A percentile compares a stretch with the other conserved stretches of the same genome.
Evolutionary conservation across 2,113 vertebrate species (phyloP).

Genomic region (Hippocampus guttulatus): DNA sequence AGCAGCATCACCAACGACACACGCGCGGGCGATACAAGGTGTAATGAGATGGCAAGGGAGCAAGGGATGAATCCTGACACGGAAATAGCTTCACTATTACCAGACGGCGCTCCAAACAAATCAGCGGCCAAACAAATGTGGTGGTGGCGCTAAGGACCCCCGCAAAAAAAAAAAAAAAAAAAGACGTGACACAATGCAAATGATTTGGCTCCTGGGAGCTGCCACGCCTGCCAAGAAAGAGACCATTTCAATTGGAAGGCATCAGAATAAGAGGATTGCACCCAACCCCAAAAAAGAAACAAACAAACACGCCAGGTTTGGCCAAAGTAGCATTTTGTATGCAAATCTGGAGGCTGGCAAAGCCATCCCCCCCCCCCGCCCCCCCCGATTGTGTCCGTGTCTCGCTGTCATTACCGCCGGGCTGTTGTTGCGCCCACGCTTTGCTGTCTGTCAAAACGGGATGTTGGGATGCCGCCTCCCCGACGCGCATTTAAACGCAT

Average conservation of each 20-base stretch:
- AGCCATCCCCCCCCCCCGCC: constrained; percentile 23
- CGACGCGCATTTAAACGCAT: constrained; percentile 24
- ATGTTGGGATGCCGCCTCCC: constrained; percentile 7
- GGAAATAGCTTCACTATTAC: constrained; percentile 65
- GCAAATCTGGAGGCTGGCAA: constrained; percentile 64
- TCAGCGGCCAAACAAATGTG: constrained; percentile 57
- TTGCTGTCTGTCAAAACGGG: constrained; percentile 55
- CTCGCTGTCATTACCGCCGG: constrained; percentile 48
- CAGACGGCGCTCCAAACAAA: constrained; percentile 52
- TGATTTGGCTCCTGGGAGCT: constrained; percentile 66
- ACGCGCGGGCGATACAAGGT: constrained; percentile 51
- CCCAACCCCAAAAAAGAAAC: constrained; percentile 12
- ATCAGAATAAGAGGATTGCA: constrained; percentile 75
- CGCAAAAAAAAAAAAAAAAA: constrained; percentile 29
- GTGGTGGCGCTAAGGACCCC: constrained; percentile 12
- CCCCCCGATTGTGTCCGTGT: constrained; percentile 43
- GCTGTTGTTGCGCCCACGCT: constrained; percentile 38
- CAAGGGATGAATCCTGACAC: constrained; percentile 54
- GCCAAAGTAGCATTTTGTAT: constrained; percentile 68
- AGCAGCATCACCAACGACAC: constrained; percentile 32
- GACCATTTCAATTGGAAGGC: constrained; percentile 75
- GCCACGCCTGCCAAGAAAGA: constrained; percentile 69
- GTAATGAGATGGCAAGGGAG: constrained; percentile 65
- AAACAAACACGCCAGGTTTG: constrained; percentile 54
- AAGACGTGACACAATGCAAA: constrained; percentile 67